Conservation (phyloP, 2,888 invertebrate genomes). For the Abscondita cerata region DNA sequence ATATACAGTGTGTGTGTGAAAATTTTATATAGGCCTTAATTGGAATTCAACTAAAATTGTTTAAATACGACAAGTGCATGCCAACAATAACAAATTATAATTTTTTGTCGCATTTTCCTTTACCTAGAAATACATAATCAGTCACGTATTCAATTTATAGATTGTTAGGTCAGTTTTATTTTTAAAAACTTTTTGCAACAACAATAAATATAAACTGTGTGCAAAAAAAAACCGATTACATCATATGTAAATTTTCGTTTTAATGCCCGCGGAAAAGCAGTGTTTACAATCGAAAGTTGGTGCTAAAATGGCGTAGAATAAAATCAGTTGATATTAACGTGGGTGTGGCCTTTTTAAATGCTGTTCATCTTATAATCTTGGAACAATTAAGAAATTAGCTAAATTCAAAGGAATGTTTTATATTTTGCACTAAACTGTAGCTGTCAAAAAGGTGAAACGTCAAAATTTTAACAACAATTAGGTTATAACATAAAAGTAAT, state of each 20-base stretch:
- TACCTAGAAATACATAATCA: no score
- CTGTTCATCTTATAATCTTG: constrained; percentile 16
- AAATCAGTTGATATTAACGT: constrained; percentile 50
- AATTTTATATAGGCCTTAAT: no score
- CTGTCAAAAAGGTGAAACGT: constrained; percentile 28
- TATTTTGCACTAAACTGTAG: constrained; percentile 12
- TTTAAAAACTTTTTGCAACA: background rate
- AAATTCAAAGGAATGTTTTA: constrained; percentile 8
- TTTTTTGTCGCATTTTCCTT: no score
- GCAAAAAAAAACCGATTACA: no score
- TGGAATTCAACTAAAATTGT: no score
- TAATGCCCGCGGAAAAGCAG: constrained; percentile 1
- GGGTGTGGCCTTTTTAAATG: constrained; percentile 51
- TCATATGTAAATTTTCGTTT: background rate
- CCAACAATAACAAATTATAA: no score
- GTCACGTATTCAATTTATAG: no score
- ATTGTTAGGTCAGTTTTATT: constrained; percentile 6
- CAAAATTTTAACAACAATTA: constrained; percentile 24
- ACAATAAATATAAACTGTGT: background rate
- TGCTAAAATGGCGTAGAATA: constrained; percentile 54
- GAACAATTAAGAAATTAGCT: constrained; percentile 10
- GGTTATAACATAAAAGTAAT: constrained; percentile 27
- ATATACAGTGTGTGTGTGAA: no score
- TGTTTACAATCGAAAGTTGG: constrained; percentile 13
- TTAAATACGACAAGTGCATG: no score